A percentile compares a stretch with the other conserved stretches of the same genome.
phyloP scores from a whole-genome alignment of 2,888 invertebrate genomes.

The Leptopterna dolabrata region DNA sequence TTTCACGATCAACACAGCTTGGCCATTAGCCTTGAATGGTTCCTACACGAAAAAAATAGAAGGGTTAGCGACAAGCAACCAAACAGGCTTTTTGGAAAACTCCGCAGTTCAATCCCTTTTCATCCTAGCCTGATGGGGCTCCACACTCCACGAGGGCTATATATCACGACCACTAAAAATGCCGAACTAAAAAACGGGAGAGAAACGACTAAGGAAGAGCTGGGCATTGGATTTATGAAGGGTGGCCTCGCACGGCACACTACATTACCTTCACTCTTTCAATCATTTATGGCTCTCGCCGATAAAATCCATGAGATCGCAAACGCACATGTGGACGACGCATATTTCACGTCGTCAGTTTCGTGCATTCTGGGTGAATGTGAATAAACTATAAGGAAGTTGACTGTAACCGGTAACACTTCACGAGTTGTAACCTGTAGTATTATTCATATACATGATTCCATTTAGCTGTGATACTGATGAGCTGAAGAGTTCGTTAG shows the following conservation, averaged over 20 bases:
- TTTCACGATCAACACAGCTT: constrained; percentile 9
- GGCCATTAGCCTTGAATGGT: constrained; percentile 24
- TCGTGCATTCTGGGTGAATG: too few species aligned
- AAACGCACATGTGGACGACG: background rate
- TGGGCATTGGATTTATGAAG: background rate
- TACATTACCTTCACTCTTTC: background rate
- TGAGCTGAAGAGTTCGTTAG: too few species aligned
- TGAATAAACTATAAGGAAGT: too few species aligned
- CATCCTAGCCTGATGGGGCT: background rate
- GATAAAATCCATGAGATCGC: too few species aligned
- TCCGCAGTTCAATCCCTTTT: background rate
- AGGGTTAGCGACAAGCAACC: background rate
- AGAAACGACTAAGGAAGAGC: background rate
- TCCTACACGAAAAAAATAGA: background rate
- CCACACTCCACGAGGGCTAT: background rate
- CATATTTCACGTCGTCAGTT: background rate
- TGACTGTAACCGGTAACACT: too few species aligned
- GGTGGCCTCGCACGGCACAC: background rate
- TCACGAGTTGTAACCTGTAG: too few species aligned
- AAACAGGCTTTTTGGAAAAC: constrained; percentile 22
- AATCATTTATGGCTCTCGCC: background rate
- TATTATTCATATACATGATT: too few species aligned
- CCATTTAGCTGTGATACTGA: too few species aligned
- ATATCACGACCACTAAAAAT: background rate
- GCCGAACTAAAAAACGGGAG: background rate